phyloP scores from a whole-genome alignment of 2,888 invertebrate species.

The Nephrocerus scutellatus region DNA sequence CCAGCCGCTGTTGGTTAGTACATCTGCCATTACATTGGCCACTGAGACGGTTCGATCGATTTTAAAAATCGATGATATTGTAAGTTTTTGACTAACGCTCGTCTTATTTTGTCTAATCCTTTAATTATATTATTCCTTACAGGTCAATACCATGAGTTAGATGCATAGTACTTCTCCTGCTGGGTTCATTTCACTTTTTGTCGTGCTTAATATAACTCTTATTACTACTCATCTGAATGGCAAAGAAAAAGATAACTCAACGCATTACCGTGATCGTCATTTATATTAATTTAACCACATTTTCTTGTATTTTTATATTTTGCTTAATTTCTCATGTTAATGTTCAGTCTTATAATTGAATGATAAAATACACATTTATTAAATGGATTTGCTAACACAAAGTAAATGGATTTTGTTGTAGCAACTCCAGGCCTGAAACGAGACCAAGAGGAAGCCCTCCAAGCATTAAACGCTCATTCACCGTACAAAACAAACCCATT shows the following conservation, averaged over 20 bases:
- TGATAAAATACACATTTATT: no score
- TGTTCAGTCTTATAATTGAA: no score
- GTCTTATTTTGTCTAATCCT: not conserved
- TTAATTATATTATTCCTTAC: constrained; percentile 5
- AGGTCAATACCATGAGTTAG: constrained; percentile 40
- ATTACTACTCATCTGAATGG: constrained; percentile 9
- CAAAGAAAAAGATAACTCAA: no score
- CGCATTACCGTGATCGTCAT: no score
- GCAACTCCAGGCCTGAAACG: no score
- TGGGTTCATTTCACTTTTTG: constrained; percentile 3
- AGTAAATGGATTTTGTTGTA: no score
- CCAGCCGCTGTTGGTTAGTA: constrained; percentile 92
- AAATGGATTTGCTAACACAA: no score
- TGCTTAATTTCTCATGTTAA: no score
- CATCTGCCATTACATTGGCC: constrained; percentile 86
- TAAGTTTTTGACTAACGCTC: constrained; percentile 43
- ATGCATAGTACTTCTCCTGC: constrained; percentile 7
- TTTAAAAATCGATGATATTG: constrained; percentile 98
- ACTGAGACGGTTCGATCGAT: constrained; percentile 96
- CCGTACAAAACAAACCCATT: no score
- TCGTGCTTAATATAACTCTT: constrained; percentile 9
- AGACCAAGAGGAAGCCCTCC: no score
- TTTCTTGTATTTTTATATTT: constrained; percentile 10
- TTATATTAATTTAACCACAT: no score
- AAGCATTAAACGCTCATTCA: no score